These are phyloP conservation scores for Cryptocephalus primarius DNA, from an alignment of 2,888 invertebrate species.

Conservation along the genomic window DNA sequence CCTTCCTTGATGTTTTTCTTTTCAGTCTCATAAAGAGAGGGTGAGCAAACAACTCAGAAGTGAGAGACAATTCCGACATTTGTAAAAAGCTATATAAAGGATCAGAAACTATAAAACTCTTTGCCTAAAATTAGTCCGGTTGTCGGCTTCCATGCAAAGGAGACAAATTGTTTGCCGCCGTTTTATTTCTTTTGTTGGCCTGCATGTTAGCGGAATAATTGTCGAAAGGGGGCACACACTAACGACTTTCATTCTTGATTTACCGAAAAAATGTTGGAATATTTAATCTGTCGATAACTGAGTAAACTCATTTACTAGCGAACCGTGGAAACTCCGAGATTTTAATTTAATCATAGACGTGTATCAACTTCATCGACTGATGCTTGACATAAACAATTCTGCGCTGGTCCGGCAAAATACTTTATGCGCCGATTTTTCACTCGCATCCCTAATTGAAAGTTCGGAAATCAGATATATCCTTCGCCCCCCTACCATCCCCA, in stretches of 20 bases:
- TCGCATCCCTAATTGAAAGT: too few relatives aligned
- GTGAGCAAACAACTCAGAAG: conserved; percentile 22
- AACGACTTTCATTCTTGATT: conserved; percentile 8
- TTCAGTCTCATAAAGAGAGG: conserved; percentile 15
- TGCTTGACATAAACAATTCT: too few relatives aligned
- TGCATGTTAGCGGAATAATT: conserved; percentile 6
- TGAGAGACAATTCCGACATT: conserved; percentile 27
- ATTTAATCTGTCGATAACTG: too few relatives aligned
- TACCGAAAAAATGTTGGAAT: too few relatives aligned
- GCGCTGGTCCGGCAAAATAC: too few relatives aligned
- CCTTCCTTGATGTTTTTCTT: conserved; percentile 2
- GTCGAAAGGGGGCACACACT: conserved; percentile 1
- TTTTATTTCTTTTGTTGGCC: conserved; percentile 26
- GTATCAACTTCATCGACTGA: too few relatives aligned
- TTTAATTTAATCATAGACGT: too few relatives aligned
- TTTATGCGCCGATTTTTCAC: too few relatives aligned
- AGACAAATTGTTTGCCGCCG: conserved; percentile 23
- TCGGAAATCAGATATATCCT: too few relatives aligned
- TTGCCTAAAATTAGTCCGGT: conserved; percentile 32
- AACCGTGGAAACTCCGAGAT: too few relatives aligned
- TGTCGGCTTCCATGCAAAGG: conserved; percentile 21
- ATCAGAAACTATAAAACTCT: conserved; percentile 34
- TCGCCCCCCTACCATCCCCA: neutral
- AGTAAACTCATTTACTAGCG: too few relatives aligned
- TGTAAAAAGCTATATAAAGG: conserved; percentile 30